phyloP scores from a whole-genome alignment of 2,888 invertebrate species.

The Strigamia maritima region DNA sequence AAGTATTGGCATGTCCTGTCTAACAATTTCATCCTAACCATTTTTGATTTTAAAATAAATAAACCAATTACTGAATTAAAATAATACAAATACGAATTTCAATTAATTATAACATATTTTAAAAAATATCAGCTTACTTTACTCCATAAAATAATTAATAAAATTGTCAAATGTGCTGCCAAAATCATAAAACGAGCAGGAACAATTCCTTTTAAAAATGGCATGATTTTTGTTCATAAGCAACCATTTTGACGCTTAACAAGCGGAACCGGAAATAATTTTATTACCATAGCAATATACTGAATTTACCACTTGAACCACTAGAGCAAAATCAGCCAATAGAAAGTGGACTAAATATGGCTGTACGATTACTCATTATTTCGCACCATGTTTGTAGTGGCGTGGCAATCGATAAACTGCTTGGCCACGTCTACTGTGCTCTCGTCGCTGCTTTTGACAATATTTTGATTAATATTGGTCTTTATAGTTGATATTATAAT shows the following conservation, averaged over 20 bases:
- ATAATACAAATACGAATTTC: not conserved
- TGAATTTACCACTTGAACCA: too few relatives aligned
- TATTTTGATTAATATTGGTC: not conserved
- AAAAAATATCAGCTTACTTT: slow-evolving; percentile 9
- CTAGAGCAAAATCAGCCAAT: too few relatives aligned
- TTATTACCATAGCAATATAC: not conserved
- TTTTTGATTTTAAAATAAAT: too few relatives aligned
- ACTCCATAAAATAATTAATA: slow-evolving; percentile 65
- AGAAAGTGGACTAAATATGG: too few relatives aligned
- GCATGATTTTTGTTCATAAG: slow-evolving; percentile 22
- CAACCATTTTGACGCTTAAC: not conserved
- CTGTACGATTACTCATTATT: not conserved
- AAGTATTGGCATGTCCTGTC: not conserved
- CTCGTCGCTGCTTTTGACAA: not conserved
- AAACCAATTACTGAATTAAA: not conserved
- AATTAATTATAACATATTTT: not conserved
- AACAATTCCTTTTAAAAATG: slow-evolving; percentile 49
- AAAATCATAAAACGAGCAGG: slow-evolving; percentile 69
- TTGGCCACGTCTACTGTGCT: not conserved
- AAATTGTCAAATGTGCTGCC: slow-evolving; percentile 66
- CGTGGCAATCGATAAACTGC: not conserved
- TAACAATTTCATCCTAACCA: not conserved
- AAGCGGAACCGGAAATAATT: not conserved
- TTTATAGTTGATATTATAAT: not conserved
- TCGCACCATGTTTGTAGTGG: not conserved